Evolutionary conservation across 2,113 vertebrate genomes (phyloP), one percentile per base, ranked within the genome.

Genomic region (Sialia sialis): DNA sequence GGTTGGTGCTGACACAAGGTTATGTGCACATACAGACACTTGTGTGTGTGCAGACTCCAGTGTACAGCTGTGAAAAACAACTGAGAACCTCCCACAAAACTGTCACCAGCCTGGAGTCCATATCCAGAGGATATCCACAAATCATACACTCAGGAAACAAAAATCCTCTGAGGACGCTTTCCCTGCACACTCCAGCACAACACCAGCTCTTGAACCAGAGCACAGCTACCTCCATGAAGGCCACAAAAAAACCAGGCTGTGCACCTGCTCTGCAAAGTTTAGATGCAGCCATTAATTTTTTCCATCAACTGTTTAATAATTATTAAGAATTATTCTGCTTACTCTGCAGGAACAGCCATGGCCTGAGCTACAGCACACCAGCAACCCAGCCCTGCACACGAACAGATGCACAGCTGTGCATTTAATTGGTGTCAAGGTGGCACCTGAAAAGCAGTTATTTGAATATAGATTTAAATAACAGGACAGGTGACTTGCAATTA

Each of bases 401-500:
- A 95, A 90, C 75, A 94, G 81, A 95, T 83, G 87, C 81, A 91
- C 81, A 90, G 82, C 90, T 96, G 89, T 90, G 81, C 76, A 56
- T 66, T 93, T 95, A 95, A 96, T 79, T 91, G 94, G 89, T 94
- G 91, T 85, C 87, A 93, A 44, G 78, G 87, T 70, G 75, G 89
- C 89, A 94, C 68, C 59, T 70, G 75, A 90, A 88, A 95, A 88
- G 68, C 63, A 67, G 59, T 80, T 94, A 88, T 80, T 91, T 90
- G 75, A 83, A 70, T 70, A 91, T 21, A 88, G 70, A 88, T 48
- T 94, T 84, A 67, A 89, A 59, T 69, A 83, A 62, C 29, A 84
- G 80, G 79, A 83, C 89, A 95, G 85, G 87, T 90, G 76, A 95
- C 64, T 91, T 74, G 82, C 67, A 89, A 76, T 77, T 91, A 70